Conservation (phyloP, 2,797 vertebrate species). For the Crocodylus rhombifer region DNA sequence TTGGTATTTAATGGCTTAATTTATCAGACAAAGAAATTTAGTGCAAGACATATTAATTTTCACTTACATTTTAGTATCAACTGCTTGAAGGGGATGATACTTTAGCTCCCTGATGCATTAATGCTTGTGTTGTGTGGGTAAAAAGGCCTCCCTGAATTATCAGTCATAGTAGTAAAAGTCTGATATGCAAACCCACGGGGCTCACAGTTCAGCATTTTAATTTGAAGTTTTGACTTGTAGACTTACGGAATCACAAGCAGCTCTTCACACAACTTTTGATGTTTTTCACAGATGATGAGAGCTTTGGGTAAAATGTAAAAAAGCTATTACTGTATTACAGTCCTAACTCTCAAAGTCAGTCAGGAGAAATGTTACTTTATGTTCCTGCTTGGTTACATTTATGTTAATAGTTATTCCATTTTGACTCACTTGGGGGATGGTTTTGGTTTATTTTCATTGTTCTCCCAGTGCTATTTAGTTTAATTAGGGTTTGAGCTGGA, state of each 20-base stretch:
- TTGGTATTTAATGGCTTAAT: background rate
- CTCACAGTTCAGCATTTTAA: slow-evolving; percentile 43
- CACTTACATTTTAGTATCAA: background rate
- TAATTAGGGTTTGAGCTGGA: background rate
- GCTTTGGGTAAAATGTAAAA: background rate
- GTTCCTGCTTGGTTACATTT: background rate
- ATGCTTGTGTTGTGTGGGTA: slow-evolving; percentile 19
- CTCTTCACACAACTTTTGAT: slow-evolving; percentile 35
- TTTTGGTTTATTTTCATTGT: background rate
- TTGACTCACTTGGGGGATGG: too few species aligned
- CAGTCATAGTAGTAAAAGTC: slow-evolving; percentile 34
- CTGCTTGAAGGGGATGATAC: slow-evolving; percentile 14
- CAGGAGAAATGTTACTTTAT: background rate
- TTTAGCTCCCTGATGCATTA: slow-evolving; percentile 14
- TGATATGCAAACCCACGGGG: slow-evolving; percentile 36
- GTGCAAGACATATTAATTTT: background rate
- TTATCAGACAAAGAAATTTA: background rate
- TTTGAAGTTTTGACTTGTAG: slow-evolving; percentile 41
- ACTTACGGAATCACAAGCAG: background rate
- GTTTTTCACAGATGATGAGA: background rate
- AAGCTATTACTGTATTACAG: background rate
- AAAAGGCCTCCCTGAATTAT: slow-evolving; percentile 1
- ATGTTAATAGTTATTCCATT: background rate
- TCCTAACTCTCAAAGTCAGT: background rate
- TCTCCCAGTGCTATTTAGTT: background rate